phyloP scores from a whole-genome alignment of 2,113 vertebrate genomes.

The Hydropotes inermis region DNA sequence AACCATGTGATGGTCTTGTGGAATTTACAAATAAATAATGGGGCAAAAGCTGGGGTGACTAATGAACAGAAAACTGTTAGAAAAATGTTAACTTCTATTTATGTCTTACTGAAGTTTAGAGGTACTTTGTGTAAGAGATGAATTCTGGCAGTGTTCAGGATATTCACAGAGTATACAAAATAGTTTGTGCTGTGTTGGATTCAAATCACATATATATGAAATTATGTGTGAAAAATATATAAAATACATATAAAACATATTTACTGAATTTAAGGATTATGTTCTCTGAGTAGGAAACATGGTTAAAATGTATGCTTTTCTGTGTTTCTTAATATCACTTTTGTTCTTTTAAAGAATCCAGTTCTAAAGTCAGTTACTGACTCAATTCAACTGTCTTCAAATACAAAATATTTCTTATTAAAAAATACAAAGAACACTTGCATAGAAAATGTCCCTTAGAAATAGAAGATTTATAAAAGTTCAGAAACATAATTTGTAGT shows the following conservation, averaged over 20 bases:
- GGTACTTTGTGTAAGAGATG: not conserved
- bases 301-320: not conserved
- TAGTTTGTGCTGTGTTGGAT: not conserved
- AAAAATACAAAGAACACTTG: not conserved
- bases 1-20: not conserved
- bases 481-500: not conserved
- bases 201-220: not conserved
- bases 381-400: not conserved
- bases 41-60: not conserved
- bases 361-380: not conserved
- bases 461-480: not conserved
- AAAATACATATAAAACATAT: not conserved
- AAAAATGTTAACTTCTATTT: slow-evolving; percentile 30
- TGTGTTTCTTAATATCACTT: not conserved
- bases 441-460: not conserved
- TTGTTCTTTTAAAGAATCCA: not conserved
- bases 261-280: not conserved
- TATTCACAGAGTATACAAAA: not conserved
- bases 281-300: not conserved
- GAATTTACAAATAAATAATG: not conserved
- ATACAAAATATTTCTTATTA: not conserved
- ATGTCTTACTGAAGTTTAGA: not conserved
- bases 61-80: slow-evolving; percentile 2
- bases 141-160: not conserved
- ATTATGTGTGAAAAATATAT: not conserved